phyloP scores from a whole-genome alignment of 2,888 invertebrate genomes.

The Metellina segmentata region DNA sequence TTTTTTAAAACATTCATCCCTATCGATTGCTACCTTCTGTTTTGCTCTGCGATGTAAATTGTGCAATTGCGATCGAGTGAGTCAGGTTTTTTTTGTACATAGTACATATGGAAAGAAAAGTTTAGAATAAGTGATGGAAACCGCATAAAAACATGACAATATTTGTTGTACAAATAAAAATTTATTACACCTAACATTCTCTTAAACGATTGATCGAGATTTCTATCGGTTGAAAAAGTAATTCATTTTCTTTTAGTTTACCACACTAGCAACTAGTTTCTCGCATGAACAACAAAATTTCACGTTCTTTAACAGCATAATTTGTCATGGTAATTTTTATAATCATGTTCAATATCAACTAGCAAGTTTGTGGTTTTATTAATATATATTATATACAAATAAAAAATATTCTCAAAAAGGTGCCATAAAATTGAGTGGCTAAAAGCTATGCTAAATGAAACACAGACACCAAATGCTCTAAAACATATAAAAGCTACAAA shows the following conservation, averaged over 20 bases:
- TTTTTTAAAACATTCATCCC: too few species aligned
- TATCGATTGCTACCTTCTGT: too few species aligned
- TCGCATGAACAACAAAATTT: constrained; percentile 38
- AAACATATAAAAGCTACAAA: constrained; percentile 74
- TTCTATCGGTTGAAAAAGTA: constrained; percentile 32
- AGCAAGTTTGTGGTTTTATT: not conserved
- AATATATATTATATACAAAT: constrained; percentile 58
- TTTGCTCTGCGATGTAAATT: too few species aligned
- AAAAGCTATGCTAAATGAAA: constrained; percentile 71
- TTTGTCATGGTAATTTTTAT: constrained; percentile 46
- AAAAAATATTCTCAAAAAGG: constrained; percentile 55
- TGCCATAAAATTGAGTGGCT: constrained; percentile 63
- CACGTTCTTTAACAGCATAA: constrained; percentile 5
- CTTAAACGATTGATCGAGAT: constrained; percentile 46
- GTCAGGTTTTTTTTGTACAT: too few species aligned
- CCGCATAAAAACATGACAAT: constrained; percentile 13
- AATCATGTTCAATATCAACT: constrained; percentile 36
- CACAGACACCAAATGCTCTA: constrained; percentile 72
- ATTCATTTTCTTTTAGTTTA: constrained; percentile 4
- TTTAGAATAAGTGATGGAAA: not conserved
- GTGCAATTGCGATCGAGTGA: too few species aligned
- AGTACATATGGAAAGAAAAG: not conserved
- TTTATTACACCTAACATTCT: constrained; percentile 73
- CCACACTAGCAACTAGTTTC: constrained; percentile 6
- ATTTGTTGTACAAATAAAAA: constrained; percentile 73